Conservation (phyloP, 2,888 invertebrate species). For the Neoitamus cyanurus region DNA sequence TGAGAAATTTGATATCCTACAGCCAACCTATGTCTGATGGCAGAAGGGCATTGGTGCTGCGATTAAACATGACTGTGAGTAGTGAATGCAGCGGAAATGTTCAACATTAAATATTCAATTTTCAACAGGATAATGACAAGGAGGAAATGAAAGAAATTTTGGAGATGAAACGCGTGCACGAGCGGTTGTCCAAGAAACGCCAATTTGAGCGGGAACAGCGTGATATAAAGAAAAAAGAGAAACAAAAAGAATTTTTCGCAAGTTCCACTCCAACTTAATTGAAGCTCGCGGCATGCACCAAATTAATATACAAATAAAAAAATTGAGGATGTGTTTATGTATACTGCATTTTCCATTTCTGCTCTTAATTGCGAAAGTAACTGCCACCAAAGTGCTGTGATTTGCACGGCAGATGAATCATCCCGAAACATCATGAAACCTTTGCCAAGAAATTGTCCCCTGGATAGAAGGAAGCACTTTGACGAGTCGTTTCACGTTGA, state of each 20-base stretch:
- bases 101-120: not conserved
- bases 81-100: not conserved
- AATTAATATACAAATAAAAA: not conserved
- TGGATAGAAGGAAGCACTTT: not conserved
- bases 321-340: not conserved
- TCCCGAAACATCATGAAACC: not conserved
- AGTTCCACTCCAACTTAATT: slow-evolving; percentile 50
- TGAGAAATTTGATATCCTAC: slow-evolving; percentile 88
- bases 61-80: slow-evolving; percentile 87
- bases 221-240: slow-evolving; percentile 57
- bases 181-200: slow-evolving; percentile 80
- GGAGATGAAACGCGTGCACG: slow-evolving; percentile 89
- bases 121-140: slow-evolving; percentile 85
- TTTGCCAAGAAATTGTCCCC: not conserved
- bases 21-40: slow-evolving; percentile 95
- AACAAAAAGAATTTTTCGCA: slow-evolving; percentile 62
- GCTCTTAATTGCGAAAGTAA: not conserved
- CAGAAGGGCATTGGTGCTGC: slow-evolving; percentile 83
- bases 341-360: not conserved
- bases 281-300: not conserved
- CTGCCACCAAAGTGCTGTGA: too few species aligned
- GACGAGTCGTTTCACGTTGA: not conserved
- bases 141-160: slow-evolving; percentile 94
- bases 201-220: slow-evolving; percentile 62
- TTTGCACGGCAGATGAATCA: not conserved